Conservation (phyloP, 2,113 vertebrate species). For the Campylomormyrus tamandua region DNA sequence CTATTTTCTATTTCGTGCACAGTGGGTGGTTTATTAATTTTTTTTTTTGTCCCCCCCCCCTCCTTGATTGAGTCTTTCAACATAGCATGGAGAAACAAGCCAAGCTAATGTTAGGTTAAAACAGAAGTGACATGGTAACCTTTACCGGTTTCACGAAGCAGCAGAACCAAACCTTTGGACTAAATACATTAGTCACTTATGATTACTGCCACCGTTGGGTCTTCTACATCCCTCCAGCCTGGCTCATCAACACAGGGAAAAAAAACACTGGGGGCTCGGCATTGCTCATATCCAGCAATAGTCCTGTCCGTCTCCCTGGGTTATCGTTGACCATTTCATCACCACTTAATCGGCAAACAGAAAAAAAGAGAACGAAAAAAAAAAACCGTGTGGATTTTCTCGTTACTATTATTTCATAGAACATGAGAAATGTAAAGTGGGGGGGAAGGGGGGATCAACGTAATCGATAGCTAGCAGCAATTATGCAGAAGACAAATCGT, state of each 20-base stretch:
- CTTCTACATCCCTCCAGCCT: background rate
- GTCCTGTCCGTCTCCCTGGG: background rate
- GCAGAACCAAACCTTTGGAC: background rate
- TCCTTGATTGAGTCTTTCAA: background rate
- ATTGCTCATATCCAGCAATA: conserved; percentile 2
- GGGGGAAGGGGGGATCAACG: background rate
- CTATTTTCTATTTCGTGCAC: background rate
- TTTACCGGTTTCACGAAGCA: background rate
- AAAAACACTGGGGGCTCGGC: background rate
- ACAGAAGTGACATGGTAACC: conserved; percentile 12
- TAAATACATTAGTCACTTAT: conserved; percentile 1
- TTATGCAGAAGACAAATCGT: conserved; percentile 24
- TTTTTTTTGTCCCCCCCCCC: background rate
- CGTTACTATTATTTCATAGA: background rate
- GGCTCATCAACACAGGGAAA: conserved; percentile 7
- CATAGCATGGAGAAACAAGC: background rate
- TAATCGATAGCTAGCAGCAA: conserved; percentile 25
- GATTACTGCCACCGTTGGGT: background rate
- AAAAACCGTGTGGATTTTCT: background rate
- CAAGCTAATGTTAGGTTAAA: background rate
- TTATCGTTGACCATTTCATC: background rate
- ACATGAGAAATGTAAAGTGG: background rate
- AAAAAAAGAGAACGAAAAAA: background rate
- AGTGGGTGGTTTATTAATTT: background rate
- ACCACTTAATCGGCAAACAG: background rate